Percentiles rank a stretch among this genome's conserved stretches.
Evolutionary conservation across 2,113 vertebrate species (phyloP).

Genomic region (Hymenochirus boettgeri): DNA sequence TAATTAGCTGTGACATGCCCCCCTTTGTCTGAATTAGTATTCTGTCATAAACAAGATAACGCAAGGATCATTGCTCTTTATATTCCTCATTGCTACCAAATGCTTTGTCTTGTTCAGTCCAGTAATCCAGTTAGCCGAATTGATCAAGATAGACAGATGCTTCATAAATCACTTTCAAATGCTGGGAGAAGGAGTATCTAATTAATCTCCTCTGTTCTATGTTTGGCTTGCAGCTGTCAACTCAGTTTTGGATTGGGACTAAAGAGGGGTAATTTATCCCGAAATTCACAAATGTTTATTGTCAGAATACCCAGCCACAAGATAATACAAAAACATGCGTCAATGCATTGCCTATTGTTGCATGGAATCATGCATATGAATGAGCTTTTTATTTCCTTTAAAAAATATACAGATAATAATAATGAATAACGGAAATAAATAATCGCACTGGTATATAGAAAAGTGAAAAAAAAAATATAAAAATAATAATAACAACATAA

Average conservation of each 20-base stretch:
- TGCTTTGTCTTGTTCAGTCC: conserved; percentile 69
- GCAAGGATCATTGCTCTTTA: conserved; percentile 63
- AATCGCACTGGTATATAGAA: too few relatives aligned
- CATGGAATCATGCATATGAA: too few relatives aligned
- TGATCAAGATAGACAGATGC: conserved; percentile 72
- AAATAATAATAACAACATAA: too few relatives aligned
- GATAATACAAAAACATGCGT: too few relatives aligned
- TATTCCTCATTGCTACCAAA: conserved; percentile 63
- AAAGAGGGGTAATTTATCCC: conserved; percentile 68
- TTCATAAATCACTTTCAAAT: conserved; percentile 81
- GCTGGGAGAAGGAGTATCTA: conserved; percentile 71
- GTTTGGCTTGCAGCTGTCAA: conserved; percentile 80
- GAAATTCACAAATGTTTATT: conserved; percentile 50
- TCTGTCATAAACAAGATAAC: conserved; percentile 74
- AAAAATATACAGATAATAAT: too few relatives aligned
- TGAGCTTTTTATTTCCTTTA: too few relatives aligned
- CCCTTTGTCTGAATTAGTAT: conserved; percentile 74
- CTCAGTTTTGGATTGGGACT: conserved; percentile 71
- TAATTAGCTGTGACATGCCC: conserved; percentile 67
- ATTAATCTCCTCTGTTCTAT: conserved; percentile 83
- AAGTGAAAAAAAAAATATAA: too few relatives aligned
- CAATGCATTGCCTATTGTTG: too few relatives aligned
- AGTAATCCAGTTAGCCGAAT: conserved; percentile 78
- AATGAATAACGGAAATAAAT: too few relatives aligned
- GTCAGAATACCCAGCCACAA: too few relatives aligned